A percentile compares a stretch with the other conserved stretches of the same genome.
These are phyloP conservation scores for Rambutsinella grinnellia DNA, from an alignment of 2,888 invertebrate genomes.

Conservation along the genomic window DNA sequence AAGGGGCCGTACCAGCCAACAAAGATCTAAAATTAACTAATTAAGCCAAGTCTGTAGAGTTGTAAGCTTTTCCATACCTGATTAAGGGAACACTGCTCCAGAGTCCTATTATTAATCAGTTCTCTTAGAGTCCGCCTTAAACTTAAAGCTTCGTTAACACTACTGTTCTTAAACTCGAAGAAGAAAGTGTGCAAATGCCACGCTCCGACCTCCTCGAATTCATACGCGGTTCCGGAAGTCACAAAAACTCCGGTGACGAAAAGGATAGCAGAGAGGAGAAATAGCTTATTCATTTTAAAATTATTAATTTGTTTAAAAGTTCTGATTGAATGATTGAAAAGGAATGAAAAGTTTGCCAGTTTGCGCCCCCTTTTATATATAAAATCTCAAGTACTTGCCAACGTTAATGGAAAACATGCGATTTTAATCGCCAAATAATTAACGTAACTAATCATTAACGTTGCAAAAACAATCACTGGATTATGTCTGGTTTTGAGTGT, in stretches of 20 bases:
- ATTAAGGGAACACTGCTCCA: conserved; percentile 43
- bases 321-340: neutral
- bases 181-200: conserved; percentile 52
- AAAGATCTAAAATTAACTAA: conserved; percentile 21
- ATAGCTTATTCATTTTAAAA: neutral
- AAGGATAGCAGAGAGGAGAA: neutral
- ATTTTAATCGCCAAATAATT: neutral
- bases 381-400: neutral
- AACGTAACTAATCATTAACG: neutral
- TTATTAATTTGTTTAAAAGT: neutral
- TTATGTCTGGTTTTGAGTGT: too few species aligned
- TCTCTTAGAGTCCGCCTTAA: conserved; percentile 27
- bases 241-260: neutral
- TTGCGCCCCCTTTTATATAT: neutral
- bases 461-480: too few species aligned
- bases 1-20: conserved; percentile 42
- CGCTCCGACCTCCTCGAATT: conserved; percentile 40
- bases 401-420: neutral
- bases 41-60: neutral
- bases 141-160: conserved; percentile 30
- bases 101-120: conserved; percentile 31
- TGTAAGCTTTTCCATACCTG: conserved; percentile 18
- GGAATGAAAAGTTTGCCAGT: neutral
- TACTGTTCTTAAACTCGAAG: conserved; percentile 39
- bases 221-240: neutral